Base-by-base conservation (phyloP, 2,113 vertebrate species). In the Lucifuga dentata region DNA sequence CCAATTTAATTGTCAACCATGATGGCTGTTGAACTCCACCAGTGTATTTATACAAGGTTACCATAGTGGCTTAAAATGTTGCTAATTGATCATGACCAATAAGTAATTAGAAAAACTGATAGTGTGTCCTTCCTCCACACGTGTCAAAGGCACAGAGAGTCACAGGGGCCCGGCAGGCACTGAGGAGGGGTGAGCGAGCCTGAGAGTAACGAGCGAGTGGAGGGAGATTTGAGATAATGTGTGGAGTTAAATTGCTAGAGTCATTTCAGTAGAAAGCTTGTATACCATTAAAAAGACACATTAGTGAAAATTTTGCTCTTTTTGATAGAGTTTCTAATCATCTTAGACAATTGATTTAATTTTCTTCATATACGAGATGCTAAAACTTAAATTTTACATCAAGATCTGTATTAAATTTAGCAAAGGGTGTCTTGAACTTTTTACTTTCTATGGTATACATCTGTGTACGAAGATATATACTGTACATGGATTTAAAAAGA, bases 1-100 rank as follows among this genome's bases (percentile, higher is more conserved):
- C 93, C 95, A 95, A 95, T 96, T 95, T 96, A 97, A 97, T 95
- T 96, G 96, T 98, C 95, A 96, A 85, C 94, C 94, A 93, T 96
- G 93, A 94, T 94, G 95, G 91, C 90, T 92, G 92, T 74, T 95
- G 95, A 97, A 96, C 93, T 94, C 94, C 93, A 91, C 91, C 90
- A 93, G 93, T 92, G 86, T 96, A 94, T 96, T 96, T 97, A 93
- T 93, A 90, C 91, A 95, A 94, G 93, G 88, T 90, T 94, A 87
- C 92, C 90, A 16, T 40, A 88, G 83, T 89, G 91, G 76, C 92
- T 93, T 92, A 92, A 95, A 94, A 93, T 90, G 91, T 89, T 86
- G 79, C 87, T 97, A 98, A 97, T 95, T 96, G 95, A 95, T 96
- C 94, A 93, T 93, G 94, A 97, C 94, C 94, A 94, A 93, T 94